These are phyloP conservation scores for Stegana nigrithorax DNA, from an alignment of 2,888 invertebrate genomes.

Conservation along the genomic window DNA sequence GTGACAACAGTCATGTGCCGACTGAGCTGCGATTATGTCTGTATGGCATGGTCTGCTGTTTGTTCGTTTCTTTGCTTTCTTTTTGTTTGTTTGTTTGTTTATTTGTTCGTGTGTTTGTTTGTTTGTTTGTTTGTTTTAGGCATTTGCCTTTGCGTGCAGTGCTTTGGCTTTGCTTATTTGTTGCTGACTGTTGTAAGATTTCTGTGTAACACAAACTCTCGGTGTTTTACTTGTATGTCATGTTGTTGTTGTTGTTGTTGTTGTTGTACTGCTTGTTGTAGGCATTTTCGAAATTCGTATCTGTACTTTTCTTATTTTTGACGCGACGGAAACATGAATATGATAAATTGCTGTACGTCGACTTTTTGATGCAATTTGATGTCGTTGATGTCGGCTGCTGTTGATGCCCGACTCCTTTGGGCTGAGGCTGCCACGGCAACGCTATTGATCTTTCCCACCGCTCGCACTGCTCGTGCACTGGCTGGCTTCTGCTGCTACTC, in stretches of 20 bases:
- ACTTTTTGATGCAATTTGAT: constrained; percentile 53
- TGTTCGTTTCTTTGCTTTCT: constrained; percentile 2
- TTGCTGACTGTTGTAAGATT: constrained; percentile 4
- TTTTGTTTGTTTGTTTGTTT: constrained; percentile 2
- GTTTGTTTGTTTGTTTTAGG: constrained; percentile 8
- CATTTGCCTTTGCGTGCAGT: background rate
- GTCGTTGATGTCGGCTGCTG: constrained; percentile 28
- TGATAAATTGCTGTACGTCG: constrained; percentile 53
- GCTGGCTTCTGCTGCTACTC: constrained; percentile 23
- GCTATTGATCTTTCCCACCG: background rate
- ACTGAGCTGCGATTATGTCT: background rate
- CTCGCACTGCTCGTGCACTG: background rate
- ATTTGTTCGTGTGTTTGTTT: background rate
- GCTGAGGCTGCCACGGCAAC: constrained; percentile 17
- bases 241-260: background rate
- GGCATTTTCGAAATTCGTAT: background rate
- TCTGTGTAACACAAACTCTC: background rate
- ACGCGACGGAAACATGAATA: constrained; percentile 30
- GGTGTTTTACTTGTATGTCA: background rate
- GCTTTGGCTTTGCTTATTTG: constrained; percentile 4
- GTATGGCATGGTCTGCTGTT: background rate
- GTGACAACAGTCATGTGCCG: constrained; percentile 7
- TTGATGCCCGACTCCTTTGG: too few species aligned
- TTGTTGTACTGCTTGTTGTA: background rate
- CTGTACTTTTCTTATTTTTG: constrained; percentile 4